phyloP scores from a whole-genome alignment of 2,888 invertebrate genomes.

The Caenorhabditis sp. region DNA sequence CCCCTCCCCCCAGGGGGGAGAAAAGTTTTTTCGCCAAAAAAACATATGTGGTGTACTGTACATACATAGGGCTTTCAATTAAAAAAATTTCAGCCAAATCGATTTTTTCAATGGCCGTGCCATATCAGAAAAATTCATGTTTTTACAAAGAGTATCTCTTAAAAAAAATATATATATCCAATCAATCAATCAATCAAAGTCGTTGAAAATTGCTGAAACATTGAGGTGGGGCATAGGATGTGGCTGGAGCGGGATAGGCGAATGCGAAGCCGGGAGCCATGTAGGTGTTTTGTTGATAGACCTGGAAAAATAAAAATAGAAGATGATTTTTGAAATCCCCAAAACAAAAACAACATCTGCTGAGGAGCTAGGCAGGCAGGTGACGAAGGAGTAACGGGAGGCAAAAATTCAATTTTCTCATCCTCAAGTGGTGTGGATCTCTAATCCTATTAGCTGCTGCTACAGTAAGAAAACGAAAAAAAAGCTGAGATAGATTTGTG shows the following conservation, averaged over 20 bases:
- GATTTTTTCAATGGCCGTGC: too few relatives aligned
- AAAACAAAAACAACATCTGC: background rate
- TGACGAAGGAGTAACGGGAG: constrained; percentile 9
- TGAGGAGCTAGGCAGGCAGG: constrained; percentile 31
- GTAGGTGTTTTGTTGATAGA: constrained; percentile 23
- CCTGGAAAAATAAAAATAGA: constrained; percentile 21
- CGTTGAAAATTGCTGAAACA: constrained; percentile 9
- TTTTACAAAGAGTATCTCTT: too few relatives aligned
- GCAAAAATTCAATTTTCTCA: constrained; percentile 33
- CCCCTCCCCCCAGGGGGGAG: too few relatives aligned
- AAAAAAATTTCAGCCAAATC: too few relatives aligned
- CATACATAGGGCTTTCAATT: too few relatives aligned
- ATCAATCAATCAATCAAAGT: too few relatives aligned
- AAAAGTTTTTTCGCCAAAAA: too few relatives aligned
- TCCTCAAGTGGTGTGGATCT: constrained; percentile 23
- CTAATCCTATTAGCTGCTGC: constrained; percentile 22
- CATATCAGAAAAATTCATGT: too few relatives aligned
- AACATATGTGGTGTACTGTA: too few relatives aligned
- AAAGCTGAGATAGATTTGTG: background rate
- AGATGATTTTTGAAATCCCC: background rate
- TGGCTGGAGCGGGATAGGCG: constrained; percentile 11
- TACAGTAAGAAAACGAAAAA: background rate
- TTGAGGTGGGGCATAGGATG: constrained; percentile 10
- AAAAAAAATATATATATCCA: too few relatives aligned
- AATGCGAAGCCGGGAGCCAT: constrained; percentile 19